Conservation (phyloP, 2,888 invertebrate species). For the Dendrolimus houi region DNA sequence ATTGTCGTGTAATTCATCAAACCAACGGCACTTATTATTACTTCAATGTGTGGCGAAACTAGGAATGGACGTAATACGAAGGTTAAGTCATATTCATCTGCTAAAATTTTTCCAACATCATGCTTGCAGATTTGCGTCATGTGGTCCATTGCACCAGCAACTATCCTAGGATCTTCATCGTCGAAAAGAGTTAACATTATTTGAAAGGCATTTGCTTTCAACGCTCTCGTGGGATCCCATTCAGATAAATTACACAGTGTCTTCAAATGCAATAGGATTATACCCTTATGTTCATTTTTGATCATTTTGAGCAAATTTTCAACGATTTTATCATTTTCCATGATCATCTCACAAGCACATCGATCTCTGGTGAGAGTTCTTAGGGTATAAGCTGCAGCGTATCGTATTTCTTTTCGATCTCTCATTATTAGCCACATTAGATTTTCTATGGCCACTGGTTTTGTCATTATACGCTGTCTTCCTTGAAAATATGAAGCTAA, state of each 20-base stretch:
- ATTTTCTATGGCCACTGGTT: conserved; percentile 37
- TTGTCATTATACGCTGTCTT: conserved; percentile 36
- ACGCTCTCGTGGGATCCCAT: conserved; percentile 42
- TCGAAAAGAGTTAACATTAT: conserved; percentile 41
- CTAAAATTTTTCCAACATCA: conserved; percentile 42
- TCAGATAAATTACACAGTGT: conserved; percentile 43
- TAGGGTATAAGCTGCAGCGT: conserved; percentile 49
- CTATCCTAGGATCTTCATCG: conserved; percentile 33
- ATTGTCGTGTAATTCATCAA: conserved; percentile 49
- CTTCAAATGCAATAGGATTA: conserved; percentile 46
- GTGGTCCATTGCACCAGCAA: conserved; percentile 48
- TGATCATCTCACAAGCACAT: conserved; percentile 37
- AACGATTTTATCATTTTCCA: conserved; percentile 35
- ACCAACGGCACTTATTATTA: conserved; percentile 42
- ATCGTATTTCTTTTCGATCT: conserved; percentile 55
- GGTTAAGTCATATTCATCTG: conserved; percentile 50
- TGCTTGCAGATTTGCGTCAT: conserved; percentile 58
- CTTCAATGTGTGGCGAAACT: conserved; percentile 22
- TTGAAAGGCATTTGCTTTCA: conserved; percentile 53
- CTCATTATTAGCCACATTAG: conserved; percentile 44
- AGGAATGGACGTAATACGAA: conserved; percentile 30
- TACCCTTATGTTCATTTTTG: conserved; percentile 50
- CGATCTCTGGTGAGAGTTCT: conserved; percentile 39
- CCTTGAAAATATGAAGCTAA: conserved; percentile 47
- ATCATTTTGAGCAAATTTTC: conserved; percentile 52